phyloP scores from a whole-genome alignment of 2,797 vertebrate genomes.

The Scyliorhinus canicula region DNA sequence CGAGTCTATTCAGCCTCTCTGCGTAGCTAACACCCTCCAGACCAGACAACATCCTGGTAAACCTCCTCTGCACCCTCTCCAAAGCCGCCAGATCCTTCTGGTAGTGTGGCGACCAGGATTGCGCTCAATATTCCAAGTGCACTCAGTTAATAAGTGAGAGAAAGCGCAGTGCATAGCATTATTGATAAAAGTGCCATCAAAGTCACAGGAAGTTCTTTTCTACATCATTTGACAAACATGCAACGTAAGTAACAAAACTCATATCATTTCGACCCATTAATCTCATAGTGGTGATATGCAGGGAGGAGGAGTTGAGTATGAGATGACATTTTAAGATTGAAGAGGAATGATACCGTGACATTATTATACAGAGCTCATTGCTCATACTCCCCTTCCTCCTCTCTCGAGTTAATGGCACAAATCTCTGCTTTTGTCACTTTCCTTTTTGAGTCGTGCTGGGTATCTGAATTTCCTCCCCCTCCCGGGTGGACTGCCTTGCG shows the following conservation, averaged over 20 bases:
- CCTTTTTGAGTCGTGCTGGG: neutral
- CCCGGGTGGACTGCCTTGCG: neutral
- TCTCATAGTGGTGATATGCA: neutral
- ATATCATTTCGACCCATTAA: neutral
- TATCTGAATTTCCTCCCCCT: neutral
- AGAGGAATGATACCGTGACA: neutral
- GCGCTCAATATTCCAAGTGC: too few species aligned
- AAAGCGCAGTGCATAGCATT: neutral
- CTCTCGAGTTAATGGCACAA: neutral
- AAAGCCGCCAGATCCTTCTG: too few species aligned
- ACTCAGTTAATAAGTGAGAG: neutral
- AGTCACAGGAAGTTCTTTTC: neutral
- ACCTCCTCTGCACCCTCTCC: too few species aligned
- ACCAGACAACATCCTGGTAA: too few species aligned
- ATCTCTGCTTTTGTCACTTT: neutral
- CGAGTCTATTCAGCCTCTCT: too few species aligned
- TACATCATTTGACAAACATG: neutral
- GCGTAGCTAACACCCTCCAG: too few species aligned
- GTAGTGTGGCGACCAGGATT: too few species aligned
- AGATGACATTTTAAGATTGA: neutral
- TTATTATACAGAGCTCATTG: neutral
- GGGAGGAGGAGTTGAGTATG: neutral
- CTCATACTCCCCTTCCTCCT: neutral
- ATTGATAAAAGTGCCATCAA: neutral
- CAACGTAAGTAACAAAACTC: neutral